These are phyloP conservation scores for Cancer borealis DNA, from an alignment of 2,888 invertebrate genomes.

Conservation along the genomic window DNA sequence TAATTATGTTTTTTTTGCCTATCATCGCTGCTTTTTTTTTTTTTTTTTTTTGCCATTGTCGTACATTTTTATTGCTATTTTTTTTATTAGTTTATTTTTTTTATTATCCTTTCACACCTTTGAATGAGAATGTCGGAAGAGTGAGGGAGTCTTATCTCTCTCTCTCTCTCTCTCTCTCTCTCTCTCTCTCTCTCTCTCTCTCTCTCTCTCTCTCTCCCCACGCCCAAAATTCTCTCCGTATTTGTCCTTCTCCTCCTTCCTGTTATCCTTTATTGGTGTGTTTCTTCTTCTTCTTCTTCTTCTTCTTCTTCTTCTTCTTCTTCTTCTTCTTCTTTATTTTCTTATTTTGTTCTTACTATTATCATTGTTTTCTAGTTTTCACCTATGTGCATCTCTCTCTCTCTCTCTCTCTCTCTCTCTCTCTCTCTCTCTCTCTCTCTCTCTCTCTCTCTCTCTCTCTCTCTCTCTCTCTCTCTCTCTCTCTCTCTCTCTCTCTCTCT, in stretches of 20 bases:
- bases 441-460: background rate
- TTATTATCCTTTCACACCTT: background rate
- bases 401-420: constrained; percentile 42
- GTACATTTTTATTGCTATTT: background rate
- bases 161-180: background rate
- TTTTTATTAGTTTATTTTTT: background rate
- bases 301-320: background rate
- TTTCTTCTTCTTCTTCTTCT: background rate
- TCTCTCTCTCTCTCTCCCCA: background rate
- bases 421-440: constrained; percentile 16
- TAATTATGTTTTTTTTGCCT: background rate
- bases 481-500: background rate
- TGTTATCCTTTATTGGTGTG: too few species aligned
- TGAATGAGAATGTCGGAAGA: background rate
- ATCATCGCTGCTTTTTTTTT: background rate
- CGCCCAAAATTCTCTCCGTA: too few species aligned
- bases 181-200: background rate
- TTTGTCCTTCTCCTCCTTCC: background rate
- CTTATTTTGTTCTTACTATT: background rate
- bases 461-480: background rate
- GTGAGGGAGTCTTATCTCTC: background rate
- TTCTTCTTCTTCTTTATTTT: background rate
- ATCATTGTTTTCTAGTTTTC: background rate
- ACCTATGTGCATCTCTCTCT: background rate
- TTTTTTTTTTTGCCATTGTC: background rate